These are phyloP conservation scores for Chesias legatella DNA, from an alignment of 2,888 invertebrate species.

Conservation along the genomic window DNA sequence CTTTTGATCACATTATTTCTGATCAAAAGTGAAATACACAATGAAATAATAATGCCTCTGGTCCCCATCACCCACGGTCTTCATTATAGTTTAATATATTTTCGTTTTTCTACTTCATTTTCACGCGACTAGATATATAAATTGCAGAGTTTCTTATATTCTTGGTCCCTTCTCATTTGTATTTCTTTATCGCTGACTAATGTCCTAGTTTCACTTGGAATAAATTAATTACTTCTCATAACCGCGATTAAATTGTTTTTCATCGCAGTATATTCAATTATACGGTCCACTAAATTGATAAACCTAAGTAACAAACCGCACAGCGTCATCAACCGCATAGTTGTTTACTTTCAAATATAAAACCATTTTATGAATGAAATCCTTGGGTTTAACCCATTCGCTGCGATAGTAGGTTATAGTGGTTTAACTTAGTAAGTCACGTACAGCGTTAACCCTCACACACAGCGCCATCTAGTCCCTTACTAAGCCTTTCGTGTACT, in stretches of 20 bases:
- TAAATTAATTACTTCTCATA: background rate
- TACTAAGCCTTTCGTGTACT: too few relatives aligned
- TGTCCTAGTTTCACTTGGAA: slow-evolving; percentile 2
- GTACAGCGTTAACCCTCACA: background rate
- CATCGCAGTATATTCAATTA: slow-evolving; percentile 7
- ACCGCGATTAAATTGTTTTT: slow-evolving; percentile 18
- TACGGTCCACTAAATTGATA: slow-evolving; percentile 7
- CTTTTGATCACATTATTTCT: too few relatives aligned
- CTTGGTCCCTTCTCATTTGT: too few relatives aligned
- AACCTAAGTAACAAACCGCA: slow-evolving; percentile 11
- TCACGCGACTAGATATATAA: too few relatives aligned
- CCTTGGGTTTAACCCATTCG: slow-evolving; percentile 53
- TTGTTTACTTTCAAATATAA: slow-evolving; percentile 54
- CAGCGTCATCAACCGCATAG: slow-evolving; percentile 39
- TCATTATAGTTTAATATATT: too few relatives aligned
- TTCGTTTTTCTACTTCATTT: too few relatives aligned
- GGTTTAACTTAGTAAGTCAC: background rate
- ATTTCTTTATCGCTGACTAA: background rate
- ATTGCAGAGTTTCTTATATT: too few relatives aligned
- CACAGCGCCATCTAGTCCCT: background rate
- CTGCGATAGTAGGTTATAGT: slow-evolving; percentile 1
- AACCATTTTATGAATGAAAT: slow-evolving; percentile 60
- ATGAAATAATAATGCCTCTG: too few relatives aligned
- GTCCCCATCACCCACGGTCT: too few relatives aligned
- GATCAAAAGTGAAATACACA: too few relatives aligned